Conservation (phyloP, 2,888 invertebrate species). For the Campoletis raptor region DNA sequence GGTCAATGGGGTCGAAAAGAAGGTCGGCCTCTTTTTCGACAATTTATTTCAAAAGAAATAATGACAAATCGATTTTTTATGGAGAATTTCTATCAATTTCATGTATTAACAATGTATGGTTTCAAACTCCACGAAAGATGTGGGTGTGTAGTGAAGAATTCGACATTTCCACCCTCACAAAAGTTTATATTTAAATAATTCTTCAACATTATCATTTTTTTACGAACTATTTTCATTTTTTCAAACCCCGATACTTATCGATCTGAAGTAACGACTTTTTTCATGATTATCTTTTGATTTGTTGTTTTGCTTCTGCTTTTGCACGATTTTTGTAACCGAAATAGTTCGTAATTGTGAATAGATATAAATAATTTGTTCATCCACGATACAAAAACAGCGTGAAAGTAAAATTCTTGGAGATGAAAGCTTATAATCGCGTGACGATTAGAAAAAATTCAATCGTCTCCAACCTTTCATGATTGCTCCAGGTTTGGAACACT, state of each 20-base stretch:
- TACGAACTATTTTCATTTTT: not conserved
- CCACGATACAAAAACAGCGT: not conserved
- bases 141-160: not conserved
- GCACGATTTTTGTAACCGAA: not conserved
- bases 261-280: not conserved
- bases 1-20: conserved; percentile 49
- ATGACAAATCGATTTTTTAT: conserved; percentile 6
- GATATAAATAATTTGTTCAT: not conserved
- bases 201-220: not conserved
- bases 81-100: conserved; percentile 30
- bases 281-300: not conserved
- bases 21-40: conserved; percentile 15
- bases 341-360: not conserved
- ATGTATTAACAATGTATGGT: not conserved
- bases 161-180: not conserved
- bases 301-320: not conserved
- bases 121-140: not conserved
- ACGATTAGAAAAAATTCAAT: conserved; percentile 1
- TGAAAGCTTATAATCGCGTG: conserved; percentile 29
- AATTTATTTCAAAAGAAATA: not conserved
- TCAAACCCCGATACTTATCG: not conserved
- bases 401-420: not conserved
- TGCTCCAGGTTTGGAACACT: not conserved
- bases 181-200: not conserved
- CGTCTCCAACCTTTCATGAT: not conserved